A percentile compares a stretch with the other conserved stretches of the same genome.
Evolutionary conservation across 2,113 vertebrate species (phyloP).

Genomic region (Acanthochromis polyacanthus): DNA sequence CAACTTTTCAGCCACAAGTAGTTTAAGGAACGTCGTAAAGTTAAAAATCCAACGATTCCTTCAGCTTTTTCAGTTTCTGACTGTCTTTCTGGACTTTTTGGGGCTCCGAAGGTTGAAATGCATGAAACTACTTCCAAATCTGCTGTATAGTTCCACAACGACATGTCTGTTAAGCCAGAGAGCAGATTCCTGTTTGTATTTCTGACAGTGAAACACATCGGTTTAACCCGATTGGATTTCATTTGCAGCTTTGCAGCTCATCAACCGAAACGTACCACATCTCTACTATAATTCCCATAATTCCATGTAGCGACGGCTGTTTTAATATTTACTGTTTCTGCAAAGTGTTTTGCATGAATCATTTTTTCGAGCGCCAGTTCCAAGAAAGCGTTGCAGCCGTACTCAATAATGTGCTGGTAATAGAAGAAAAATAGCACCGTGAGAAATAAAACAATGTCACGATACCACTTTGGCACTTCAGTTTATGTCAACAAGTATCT

Average conservation of each 20-base stretch:
- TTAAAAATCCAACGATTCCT: no score
- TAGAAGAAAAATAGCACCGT: constrained; percentile 38
- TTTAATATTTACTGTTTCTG: constrained; percentile 41
- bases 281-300: constrained; percentile 4
- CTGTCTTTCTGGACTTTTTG: no score
- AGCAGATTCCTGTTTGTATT: background rate
- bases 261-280: background rate
- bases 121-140: constrained; percentile 37
- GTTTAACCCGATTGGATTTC: background rate
- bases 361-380: constrained; percentile 16
- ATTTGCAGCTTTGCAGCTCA: background rate
- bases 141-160: constrained; percentile 1
- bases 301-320: constrained; percentile 3
- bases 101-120: background rate
- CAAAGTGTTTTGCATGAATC: constrained; percentile 36
- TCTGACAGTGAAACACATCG: background rate
- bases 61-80: no score
- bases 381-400: constrained; percentile 19
- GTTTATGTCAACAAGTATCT: constrained; percentile 68
- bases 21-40: no score
- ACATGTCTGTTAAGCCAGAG: background rate
- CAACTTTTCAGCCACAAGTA: no score
- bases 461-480: constrained; percentile 63
- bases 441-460: constrained; percentile 64
- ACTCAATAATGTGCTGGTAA: constrained; percentile 38